A percentile compares a stretch with the other conserved stretches of the same genome.
These are phyloP conservation scores for Uropsilus gracilis DNA, from an alignment of 2,113 vertebrate genomes.

Conservation along the genomic window DNA sequence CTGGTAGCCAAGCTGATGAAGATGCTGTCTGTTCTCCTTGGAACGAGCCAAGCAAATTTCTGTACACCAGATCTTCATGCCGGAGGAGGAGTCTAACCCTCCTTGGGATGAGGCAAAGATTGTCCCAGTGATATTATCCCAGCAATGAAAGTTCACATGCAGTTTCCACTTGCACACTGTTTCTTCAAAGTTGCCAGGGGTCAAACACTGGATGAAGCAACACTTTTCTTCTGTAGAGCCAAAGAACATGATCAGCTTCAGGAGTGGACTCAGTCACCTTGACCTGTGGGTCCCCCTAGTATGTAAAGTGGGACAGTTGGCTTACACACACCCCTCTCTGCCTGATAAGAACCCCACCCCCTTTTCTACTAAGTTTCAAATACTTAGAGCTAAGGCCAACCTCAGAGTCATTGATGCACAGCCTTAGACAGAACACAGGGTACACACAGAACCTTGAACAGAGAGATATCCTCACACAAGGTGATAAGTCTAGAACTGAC, in stretches of 20 bases:
- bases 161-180: no score
- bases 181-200: neutral
- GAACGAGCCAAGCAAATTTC: neutral
- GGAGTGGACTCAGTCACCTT: neutral
- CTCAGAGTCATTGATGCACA: no score
- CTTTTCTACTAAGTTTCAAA: neutral
- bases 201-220: neutral
- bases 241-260: neutral
- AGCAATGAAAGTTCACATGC: no score
- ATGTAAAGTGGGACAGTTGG: neutral
- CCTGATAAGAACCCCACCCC: neutral
- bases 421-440: neutral
- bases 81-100: no score
- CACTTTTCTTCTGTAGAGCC: neutral
- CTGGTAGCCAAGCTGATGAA: neutral
- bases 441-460: neutral
- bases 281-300: neutral
- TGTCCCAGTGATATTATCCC: no score
- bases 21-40: neutral
- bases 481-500: rapidly evolving
- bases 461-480: no score
- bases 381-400: neutral
- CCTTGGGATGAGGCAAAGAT: neutral
- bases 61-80: neutral
- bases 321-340: neutral